Percentiles rank a stretch among this genome's conserved stretches.
phyloP scores from a whole-genome alignment of 2,797 vertebrate genomes.

The Phoebastria nigripes region DNA sequence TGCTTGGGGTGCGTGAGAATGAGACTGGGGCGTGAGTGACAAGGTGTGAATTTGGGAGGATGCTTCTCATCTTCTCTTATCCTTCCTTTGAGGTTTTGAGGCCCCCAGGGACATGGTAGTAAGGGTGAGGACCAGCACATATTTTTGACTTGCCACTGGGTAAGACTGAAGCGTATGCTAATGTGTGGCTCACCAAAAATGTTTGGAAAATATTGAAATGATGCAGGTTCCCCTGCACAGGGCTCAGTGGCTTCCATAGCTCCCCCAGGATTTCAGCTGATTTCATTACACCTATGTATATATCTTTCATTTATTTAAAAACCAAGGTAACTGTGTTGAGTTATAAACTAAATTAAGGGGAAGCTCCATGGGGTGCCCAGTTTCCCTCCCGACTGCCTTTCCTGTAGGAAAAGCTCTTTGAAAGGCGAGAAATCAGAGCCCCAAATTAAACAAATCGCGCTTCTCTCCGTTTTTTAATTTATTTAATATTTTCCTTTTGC shows the following conservation, averaged over 20 bases:
- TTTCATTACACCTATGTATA: neutral
- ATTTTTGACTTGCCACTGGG: neutral
- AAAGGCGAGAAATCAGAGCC: neutral
- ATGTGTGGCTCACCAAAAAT: neutral
- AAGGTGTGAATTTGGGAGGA: neutral
- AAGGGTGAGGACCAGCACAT: too few relatives aligned
- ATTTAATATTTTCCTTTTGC: neutral
- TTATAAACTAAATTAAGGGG: neutral
- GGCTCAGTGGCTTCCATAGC: accelerated
- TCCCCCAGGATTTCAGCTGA: neutral
- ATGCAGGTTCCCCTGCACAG: neutral
- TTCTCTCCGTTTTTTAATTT: accelerated
- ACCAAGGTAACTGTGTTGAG: neutral
- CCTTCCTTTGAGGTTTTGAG: neutral
- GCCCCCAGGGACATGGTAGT: neutral
- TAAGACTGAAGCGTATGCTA: neutral
- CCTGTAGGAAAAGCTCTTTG: neutral
- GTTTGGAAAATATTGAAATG: neutral
- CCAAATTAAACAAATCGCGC: accelerated
- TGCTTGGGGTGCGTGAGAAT: neutral
- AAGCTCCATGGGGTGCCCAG: neutral
- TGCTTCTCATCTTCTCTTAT: neutral
- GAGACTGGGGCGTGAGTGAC: neutral
- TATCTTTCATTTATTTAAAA: neutral
- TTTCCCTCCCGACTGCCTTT: neutral